Percentiles rank a stretch among this genome's conserved stretches.
phyloP scores from a whole-genome alignment of 2,888 invertebrate genomes.

The Rhingia campestris region DNA sequence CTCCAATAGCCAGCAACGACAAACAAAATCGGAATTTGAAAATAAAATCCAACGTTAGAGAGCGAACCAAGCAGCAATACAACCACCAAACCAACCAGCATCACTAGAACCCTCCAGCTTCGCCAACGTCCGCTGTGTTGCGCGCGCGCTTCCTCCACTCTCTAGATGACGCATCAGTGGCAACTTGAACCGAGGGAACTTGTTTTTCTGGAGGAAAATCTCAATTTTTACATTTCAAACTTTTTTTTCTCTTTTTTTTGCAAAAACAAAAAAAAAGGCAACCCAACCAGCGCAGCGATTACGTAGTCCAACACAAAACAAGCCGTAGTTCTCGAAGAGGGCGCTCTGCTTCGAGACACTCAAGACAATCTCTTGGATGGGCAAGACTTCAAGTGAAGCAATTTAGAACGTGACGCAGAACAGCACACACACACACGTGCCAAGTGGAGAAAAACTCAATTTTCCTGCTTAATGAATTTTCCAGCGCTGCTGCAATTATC shows the following conservation, averaged over 20 bases:
- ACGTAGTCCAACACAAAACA: constrained; percentile 2
- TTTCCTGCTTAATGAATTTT: constrained; percentile 66
- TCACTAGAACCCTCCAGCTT: constrained; percentile 32
- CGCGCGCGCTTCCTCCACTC: constrained; percentile 17
- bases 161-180: constrained; percentile 63
- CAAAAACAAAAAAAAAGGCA: not conserved
- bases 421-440: constrained; percentile 18
- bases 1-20: constrained; percentile 7
- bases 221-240: constrained; percentile 46
- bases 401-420: constrained; percentile 63
- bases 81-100: constrained; percentile 54
- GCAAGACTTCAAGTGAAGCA: constrained; percentile 19
- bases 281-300: constrained; percentile 12
- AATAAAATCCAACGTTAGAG: constrained; percentile 51
- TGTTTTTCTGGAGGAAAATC: constrained; percentile 60
- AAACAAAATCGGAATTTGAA: constrained; percentile 23
- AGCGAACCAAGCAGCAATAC: constrained; percentile 48
- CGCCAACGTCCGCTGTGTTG: not conserved
- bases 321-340: constrained; percentile 8
- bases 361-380: constrained; percentile 5
- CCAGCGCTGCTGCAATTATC: constrained; percentile 53
- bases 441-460: constrained; percentile 31
- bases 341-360: not conserved
- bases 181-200: constrained; percentile 62
- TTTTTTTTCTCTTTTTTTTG: constrained; percentile 24